These are phyloP conservation scores for Ursus arctos DNA, from an alignment of 2,113 vertebrate species.

Conservation along the genomic window DNA sequence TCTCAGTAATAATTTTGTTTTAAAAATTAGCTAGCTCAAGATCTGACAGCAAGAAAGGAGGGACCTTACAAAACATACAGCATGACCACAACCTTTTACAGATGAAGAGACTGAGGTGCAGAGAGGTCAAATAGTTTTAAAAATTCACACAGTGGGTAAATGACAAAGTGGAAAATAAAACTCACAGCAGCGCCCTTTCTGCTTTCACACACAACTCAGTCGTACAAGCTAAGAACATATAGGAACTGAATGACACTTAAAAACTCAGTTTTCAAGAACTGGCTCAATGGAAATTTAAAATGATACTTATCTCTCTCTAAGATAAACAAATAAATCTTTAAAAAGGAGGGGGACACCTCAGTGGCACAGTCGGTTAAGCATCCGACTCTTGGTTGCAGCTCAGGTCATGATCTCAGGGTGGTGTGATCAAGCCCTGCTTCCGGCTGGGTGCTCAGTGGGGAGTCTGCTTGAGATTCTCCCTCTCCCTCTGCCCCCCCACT, in stretches of 20 bases:
- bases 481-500: background rate
- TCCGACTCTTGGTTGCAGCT: background rate
- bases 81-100: background rate
- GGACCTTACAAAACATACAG: background rate
- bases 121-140: background rate
- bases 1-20: constrained; percentile 65
- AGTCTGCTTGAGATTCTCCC: background rate
- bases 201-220: background rate
- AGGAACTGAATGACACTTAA: constrained; percentile 39
- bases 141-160: background rate
- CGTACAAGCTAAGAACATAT: constrained; percentile 33
- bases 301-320: background rate
- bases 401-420: background rate
- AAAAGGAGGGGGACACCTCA: background rate
- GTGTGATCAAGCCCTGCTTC: background rate
- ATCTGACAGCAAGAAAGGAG: background rate
- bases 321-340: background rate
- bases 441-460: background rate
- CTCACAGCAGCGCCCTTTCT: background rate
- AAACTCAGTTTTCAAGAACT: background rate
- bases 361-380: background rate
- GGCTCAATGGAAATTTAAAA: constrained; percentile 25
- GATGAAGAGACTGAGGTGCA: background rate
- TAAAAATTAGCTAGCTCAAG: background rate
- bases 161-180: background rate